Percentiles rank a stretch among this genome's conserved stretches.
Evolutionary conservation across 1,140 invertebrate genomes (phyloP).

Genomic region (Drosophila punjabiensis): DNA sequence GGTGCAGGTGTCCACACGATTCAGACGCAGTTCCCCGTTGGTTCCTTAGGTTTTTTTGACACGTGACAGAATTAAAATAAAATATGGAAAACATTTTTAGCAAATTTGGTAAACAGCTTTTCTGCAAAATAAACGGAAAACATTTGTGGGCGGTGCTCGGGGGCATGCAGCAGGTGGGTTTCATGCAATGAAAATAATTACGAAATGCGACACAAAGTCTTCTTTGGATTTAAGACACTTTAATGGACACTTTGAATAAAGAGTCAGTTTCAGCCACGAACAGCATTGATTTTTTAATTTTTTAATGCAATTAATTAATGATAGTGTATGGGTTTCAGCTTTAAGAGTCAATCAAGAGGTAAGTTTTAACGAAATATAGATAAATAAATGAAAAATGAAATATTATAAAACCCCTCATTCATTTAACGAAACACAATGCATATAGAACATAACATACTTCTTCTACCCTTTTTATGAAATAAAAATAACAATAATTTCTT

Average conservation of each 20-base stretch:
- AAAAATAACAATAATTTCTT: no score
- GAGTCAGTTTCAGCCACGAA: background rate
- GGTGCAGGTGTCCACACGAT: conserved; percentile 88
- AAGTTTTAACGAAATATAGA: no score
- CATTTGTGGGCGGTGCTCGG: conserved; percentile 17
- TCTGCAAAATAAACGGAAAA: conserved; percentile 2
- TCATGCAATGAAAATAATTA: conserved; percentile 24
- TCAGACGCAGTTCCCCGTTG: conserved; percentile 86
- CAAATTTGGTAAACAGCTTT: no score
- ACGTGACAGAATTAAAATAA: background rate
- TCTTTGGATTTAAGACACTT: background rate
- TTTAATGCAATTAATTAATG: background rate
- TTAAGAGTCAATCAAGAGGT: no score
- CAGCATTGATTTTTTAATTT: background rate
- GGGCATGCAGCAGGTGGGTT: conserved; percentile 27
- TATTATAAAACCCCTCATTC: background rate
- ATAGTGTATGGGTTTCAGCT: no score
- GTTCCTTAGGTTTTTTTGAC: conserved; percentile 57
- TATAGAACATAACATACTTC: no score
- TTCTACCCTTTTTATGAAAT: no score
- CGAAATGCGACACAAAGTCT: background rate
- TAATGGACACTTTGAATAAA: no score
- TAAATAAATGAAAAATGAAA: background rate
- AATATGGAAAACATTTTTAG: conserved; percentile 3
- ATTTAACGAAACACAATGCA: no score